Base-by-base conservation (phyloP, 1,140 invertebrate species). In the Tetramorium alpestre region DNA sequence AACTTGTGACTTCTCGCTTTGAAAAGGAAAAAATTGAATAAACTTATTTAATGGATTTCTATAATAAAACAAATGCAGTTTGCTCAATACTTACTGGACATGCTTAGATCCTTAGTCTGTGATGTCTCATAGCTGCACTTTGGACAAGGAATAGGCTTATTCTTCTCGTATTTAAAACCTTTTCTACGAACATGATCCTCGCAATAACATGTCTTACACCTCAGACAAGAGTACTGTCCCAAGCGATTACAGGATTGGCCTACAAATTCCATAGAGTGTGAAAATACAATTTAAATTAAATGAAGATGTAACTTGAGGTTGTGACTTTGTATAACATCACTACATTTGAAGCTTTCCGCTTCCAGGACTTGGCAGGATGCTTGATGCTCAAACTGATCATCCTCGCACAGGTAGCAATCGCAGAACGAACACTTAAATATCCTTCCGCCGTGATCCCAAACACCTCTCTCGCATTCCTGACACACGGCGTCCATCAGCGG, bases 381-480 rank as follows among this genome's bases (percentile, higher is more conserved):
- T 96, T 99, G 99, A 96, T 99, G 99, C 94, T 99, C 99, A 96
- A 99, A 99, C 95, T 99, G 99, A 95, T 99, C 99, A 96, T 99
- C 99, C 96, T 99, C 99, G 95, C 99, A 99, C 0, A 99, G 96
- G 93, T 98, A 99, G 76, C 97, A 98, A 91, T 97, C 95, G 94
- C 99, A 99, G 95, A 98, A 99, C 65, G 98, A 98, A 94, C 99
- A 99, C 89, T 97, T 97, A 93, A 99, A 99, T 88, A 99, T 98
- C 72, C 99, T 96, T 4, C 97, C 98, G 89, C 99, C 99, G 94
- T 99, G 99, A 94, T 99, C 98, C 98, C 98, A 99, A 16, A 99
- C 98, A 22, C 97, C 97, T 93, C 98, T 96, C 92, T 98, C 98
- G 94, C 99, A 99, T 96, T 99, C 99, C 49, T 97, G 96, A 94